A percentile compares a stretch with the other conserved stretches of the same genome.
These are phyloP conservation scores for Menidia beryllina DNA, from an alignment of 2,113 vertebrate genomes.

Conservation along the genomic window DNA sequence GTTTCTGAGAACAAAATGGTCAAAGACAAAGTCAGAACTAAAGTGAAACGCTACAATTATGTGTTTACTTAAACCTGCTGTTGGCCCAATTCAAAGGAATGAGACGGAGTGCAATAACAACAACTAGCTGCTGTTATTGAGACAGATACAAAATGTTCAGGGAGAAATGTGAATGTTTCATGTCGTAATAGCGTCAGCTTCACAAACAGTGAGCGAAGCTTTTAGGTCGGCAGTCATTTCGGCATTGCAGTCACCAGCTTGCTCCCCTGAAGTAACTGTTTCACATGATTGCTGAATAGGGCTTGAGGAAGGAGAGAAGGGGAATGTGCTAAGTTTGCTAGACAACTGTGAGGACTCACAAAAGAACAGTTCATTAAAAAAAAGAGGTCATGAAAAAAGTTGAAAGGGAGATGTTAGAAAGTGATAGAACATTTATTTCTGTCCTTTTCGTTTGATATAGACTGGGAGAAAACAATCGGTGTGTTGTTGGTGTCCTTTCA, in stretches of 20 bases:
- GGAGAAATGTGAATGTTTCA: constrained; percentile 8
- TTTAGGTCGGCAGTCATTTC: constrained; percentile 16
- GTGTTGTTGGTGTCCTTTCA: background rate
- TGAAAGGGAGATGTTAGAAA: background rate
- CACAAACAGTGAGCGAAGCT: background rate
- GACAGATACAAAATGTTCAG: constrained; percentile 1
- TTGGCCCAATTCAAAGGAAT: constrained; percentile 41
- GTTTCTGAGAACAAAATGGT: background rate
- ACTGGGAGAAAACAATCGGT: background rate
- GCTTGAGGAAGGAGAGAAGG: constrained; percentile 20
- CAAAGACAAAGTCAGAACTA: background rate
- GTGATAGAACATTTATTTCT: background rate
- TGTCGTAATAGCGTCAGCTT: background rate
- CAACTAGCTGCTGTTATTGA: constrained; percentile 49
- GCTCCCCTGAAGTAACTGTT: constrained; percentile 29
- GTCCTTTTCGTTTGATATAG: background rate
- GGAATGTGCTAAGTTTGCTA: constrained; percentile 16
- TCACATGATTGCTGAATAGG: constrained; percentile 54
- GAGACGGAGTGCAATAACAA: constrained; percentile 60
- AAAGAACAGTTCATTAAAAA: constrained; percentile 10
- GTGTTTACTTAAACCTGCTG: constrained; percentile 29
- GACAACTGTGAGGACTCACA: constrained; percentile 15
- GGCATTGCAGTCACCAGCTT: constrained; percentile 15
- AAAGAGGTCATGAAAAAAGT: background rate
- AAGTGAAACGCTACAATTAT: background rate